Base-by-base conservation (phyloP, 2,113 vertebrate genomes). In the Oxyruncus cristatus region DNA sequence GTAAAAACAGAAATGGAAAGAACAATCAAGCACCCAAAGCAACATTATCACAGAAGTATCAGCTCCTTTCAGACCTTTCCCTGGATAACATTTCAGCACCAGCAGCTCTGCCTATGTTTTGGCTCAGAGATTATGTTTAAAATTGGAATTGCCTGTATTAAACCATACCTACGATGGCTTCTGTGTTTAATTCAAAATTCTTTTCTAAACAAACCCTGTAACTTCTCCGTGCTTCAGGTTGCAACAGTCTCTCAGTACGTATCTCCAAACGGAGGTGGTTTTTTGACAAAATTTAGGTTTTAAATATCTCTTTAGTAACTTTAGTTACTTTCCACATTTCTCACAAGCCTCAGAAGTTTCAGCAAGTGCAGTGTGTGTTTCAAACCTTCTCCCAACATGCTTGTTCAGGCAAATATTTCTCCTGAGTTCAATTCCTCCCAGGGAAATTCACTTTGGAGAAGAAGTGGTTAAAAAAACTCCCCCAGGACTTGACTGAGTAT, bases 1-100 rank as follows among this genome's bases (percentile, higher is more conserved):
- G 44, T 93, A 72, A 94, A 93, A 96, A 88, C 88, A 92, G 71
- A 80, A 92, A 89, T 79, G 76, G 91, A 91, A 95, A 89, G 86
- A 94, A 92, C 50, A 94, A 70, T 78, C 76, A 79, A 91, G 53
- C 49, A 89, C 72, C 49, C 76, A 91, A 72, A 86, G 61, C 89
- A 72, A 44, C 33, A 68, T 91, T 92, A 95, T 96, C 92, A 89
- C 70, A 87, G 66, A 91, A 73, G 53, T 53, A 91, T 93, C 80
- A 87, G 70, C 50, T 85, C 56, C 65, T 91, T 75, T 89, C 91
- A 89, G 85, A 65, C 32, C 62, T 92, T 80, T 49, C 65, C 41
- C 88, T 58, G 65, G 42, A 33, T 61, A 81, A 75, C 37, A 58
- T 88, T 95, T 93, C 96, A 94, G 44, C 88, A 95, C 84, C 73